phyloP scores from a whole-genome alignment of 2,888 invertebrate genomes.

The Lobophora halterata region DNA sequence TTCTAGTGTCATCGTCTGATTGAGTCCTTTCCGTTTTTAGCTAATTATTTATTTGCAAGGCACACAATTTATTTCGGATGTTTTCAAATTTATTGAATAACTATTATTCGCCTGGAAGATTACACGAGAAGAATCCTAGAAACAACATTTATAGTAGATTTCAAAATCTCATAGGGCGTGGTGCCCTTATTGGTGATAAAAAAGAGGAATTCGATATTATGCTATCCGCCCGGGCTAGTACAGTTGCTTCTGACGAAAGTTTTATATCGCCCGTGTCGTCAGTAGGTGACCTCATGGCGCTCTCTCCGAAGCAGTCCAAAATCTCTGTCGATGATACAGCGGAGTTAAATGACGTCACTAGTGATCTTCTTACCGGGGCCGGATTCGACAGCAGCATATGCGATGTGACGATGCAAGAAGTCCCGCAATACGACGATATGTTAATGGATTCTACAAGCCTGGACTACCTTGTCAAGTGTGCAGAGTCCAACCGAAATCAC shows the following conservation, averaged over 20 bases:
- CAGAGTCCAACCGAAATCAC: slow-evolving; percentile 58
- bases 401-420: slow-evolving; percentile 69
- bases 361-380: slow-evolving; percentile 62
- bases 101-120: slow-evolving; percentile 37
- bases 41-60: not conserved
- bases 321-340: too few relatives aligned
- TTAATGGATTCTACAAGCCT: slow-evolving; percentile 80
- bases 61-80: slow-evolving; percentile 43
- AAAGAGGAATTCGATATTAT: slow-evolving; percentile 35
- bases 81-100: slow-evolving; percentile 49
- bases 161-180: slow-evolving; percentile 50
- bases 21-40: slow-evolving; percentile 6
- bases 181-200: slow-evolving; percentile 17
- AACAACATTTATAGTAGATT: slow-evolving; percentile 51
- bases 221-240: slow-evolving; percentile 51
- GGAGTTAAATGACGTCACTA: slow-evolving; percentile 49
- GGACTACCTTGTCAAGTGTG: slow-evolving; percentile 77
- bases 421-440: slow-evolving; percentile 62
- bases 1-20: slow-evolving; percentile 23
- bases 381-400: slow-evolving; percentile 68
- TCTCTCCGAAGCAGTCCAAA: slow-evolving; percentile 55
- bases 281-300: slow-evolving; percentile 60
- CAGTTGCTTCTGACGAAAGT: slow-evolving; percentile 54
- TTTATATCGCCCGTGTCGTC: slow-evolving; percentile 64
- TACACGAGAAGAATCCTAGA: slow-evolving; percentile 43